Base-by-base conservation (phyloP, 30 jellyfish, hydroid and myxozoan species). In the Hydractinia symbiolongicarpus region DNA sequence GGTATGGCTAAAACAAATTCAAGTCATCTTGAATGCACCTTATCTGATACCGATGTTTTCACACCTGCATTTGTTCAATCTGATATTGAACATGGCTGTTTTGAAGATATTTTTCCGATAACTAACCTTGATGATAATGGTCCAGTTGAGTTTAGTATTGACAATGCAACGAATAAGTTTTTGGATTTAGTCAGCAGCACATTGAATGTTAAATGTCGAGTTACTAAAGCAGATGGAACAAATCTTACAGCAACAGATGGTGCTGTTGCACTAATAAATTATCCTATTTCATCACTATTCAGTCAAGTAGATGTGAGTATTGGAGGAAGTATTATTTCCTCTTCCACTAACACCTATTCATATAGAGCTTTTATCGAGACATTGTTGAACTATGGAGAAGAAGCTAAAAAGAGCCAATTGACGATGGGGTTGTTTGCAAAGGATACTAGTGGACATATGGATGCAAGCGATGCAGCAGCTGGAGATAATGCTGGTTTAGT, bases 251-350 rank as follows among this genome's bases (percentile, higher is more conserved):
- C 50, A 7, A n/a, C n/a, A n/a, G 69, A 40, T 7, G 73, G 9
- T 8, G 40, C 8, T 8, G 85, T 77, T 53, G 85, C 52, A 8
- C 83, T 52, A 17, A 55, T 55, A 8, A 55, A 77, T 57, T 51
- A 77, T 52, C 83, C 40, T 50, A 19, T 77, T 55, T 8, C 16
- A n/a, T 7, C 54, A 7, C 9, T 58, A 54, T 77, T 54, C 83
- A 55, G 52, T 20, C 87, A 79, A 66, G 86, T 79, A 15, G 87
- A 79, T 79, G 73, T n/a, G n/a, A n/a, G n/a, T n/a, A n/a, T n/a
- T n/a, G n/a, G n/a, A n/a, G n/a, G n/a, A n/a, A n/a, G n/a, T 14
- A 17, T 66, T 9, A 66, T 79, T 15, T 64, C 87, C 17, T 11
- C 74, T 9, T 14, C 87, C 9, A 50, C 73, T 30, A 79, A 66